Evolutionary conservation across 2,888 invertebrate genomes (phyloP).

Genomic region (Eristalinus sepulchralis): DNA sequence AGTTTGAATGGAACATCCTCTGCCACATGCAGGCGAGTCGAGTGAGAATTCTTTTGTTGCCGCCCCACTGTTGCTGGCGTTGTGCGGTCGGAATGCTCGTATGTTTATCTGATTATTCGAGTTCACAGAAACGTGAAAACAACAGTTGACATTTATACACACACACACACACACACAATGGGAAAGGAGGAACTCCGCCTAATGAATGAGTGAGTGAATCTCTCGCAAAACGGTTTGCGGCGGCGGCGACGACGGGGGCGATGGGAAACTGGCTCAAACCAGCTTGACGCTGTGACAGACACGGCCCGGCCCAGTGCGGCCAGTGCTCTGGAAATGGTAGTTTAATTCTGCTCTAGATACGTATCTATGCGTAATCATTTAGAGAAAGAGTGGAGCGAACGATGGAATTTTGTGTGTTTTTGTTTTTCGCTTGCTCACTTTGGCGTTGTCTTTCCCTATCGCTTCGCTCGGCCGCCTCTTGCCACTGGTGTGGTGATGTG

Average conservation of each 20-base stretch:
- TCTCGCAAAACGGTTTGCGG: slow-evolving; percentile 20
- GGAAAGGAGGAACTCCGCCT: slow-evolving; percentile 39
- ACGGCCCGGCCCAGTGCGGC: background rate
- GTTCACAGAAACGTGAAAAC: slow-evolving; percentile 41
- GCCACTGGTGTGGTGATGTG: slow-evolving; percentile 13
- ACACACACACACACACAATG: slow-evolving; percentile 50
- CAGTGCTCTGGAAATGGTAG: slow-evolving; percentile 9
- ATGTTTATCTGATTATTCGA: slow-evolving; percentile 57
- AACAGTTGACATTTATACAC: slow-evolving; percentile 61
- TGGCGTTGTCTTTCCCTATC: slow-evolving; percentile 22
- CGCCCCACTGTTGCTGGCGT: background rate
- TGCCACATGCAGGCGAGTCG: slow-evolving; percentile 20
- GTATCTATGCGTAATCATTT: slow-evolving; percentile 63
- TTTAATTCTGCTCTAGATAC: slow-evolving; percentile 63
- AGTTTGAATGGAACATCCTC: slow-evolving; percentile 39
- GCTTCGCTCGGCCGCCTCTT: slow-evolving; percentile 35
- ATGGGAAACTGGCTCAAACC: slow-evolving; percentile 17
- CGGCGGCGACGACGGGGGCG: too few species aligned
- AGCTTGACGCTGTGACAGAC: background rate
- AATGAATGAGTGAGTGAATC: slow-evolving; percentile 29
- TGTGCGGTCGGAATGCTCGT: slow-evolving; percentile 23
- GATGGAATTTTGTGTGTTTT: slow-evolving; percentile 40
- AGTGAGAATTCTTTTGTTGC: slow-evolving; percentile 36
- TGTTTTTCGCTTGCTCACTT: slow-evolving; percentile 10
- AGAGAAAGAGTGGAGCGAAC: background rate